Percentiles rank a stretch among this genome's conserved stretches.
These are phyloP conservation scores for Malacoctenus gilli DNA, from an alignment of 2,797 vertebrate species.

Conservation along the genomic window DNA sequence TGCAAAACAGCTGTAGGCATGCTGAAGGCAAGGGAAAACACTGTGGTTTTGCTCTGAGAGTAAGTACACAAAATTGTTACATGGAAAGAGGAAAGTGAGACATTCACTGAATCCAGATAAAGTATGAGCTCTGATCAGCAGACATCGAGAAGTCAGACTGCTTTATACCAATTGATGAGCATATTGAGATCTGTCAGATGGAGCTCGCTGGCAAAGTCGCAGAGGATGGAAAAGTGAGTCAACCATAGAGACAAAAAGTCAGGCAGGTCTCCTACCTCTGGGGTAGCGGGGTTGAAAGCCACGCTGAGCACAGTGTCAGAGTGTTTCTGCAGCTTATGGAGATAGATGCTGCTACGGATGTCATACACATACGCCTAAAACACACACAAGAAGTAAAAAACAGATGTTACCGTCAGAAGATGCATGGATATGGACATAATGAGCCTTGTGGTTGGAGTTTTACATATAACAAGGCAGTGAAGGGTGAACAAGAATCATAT, in stretches of 20 bases:
- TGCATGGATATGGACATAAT: not conserved
- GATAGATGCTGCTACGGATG: slow-evolving; percentile 82
- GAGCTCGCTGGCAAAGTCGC: not conserved
- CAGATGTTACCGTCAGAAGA: too few relatives aligned
- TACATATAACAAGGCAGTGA: not conserved
- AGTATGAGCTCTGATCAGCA: not conserved
- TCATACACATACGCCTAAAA: slow-evolving; percentile 86
- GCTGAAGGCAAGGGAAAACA: too few relatives aligned
- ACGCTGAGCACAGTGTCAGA: slow-evolving; percentile 84
- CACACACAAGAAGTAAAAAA: not conserved
- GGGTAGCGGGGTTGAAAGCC: slow-evolving; percentile 84
- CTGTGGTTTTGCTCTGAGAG: too few relatives aligned
- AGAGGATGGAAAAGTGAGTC: slow-evolving; percentile 1
- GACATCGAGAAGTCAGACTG: not conserved
- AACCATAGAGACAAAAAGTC: not conserved
- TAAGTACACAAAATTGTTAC: too few relatives aligned
- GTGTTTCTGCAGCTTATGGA: slow-evolving; percentile 84
- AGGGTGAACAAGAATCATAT: not conserved
- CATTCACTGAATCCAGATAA: too few relatives aligned
- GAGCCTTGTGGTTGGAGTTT: too few relatives aligned
- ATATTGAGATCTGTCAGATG: not conserved
- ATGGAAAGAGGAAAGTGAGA: too few relatives aligned
- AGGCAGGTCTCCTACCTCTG: slow-evolving; percentile 79
- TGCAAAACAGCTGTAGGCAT: too few relatives aligned
- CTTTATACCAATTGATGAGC: not conserved